These are phyloP conservation scores for Ochlodes sylvanus DNA, from an alignment of 2,888 invertebrate species.

Conservation along the genomic window DNA sequence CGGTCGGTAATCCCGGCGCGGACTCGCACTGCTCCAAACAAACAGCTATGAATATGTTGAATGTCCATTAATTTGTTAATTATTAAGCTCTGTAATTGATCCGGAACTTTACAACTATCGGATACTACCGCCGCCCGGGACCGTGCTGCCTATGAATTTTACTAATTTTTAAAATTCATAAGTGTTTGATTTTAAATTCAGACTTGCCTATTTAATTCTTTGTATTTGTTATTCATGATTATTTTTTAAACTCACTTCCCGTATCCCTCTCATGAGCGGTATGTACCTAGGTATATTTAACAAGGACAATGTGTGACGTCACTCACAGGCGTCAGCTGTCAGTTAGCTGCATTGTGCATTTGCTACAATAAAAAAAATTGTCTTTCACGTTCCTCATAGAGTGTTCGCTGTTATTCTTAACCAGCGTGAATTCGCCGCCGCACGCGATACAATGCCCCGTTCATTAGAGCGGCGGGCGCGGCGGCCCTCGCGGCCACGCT, in stretches of 20 bases:
- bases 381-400: neutral
- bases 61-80: slow-evolving; percentile 27
- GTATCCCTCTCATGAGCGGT: too few species aligned
- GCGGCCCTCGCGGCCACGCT: neutral
- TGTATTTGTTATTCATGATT: too few species aligned
- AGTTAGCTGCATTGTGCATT: neutral
- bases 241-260: too few species aligned
- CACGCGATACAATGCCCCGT: slow-evolving; percentile 5
- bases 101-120: slow-evolving; percentile 6
- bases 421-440: slow-evolving; percentile 17
- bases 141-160: too few species aligned
- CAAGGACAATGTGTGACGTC: neutral
- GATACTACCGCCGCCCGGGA: too few species aligned
- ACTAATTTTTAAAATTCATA: too few species aligned
- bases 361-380: neutral
- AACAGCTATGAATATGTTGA: neutral
- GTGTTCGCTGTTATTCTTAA: neutral
- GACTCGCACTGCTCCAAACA: neutral
- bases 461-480: slow-evolving; percentile 4
- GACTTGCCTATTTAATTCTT: too few species aligned
- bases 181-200: too few species aligned
- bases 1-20: slow-evolving; percentile 7
- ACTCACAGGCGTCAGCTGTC: too few species aligned
- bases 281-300: neutral
- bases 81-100: slow-evolving; percentile 17